Evolutionary conservation across 2,113 vertebrate genomes (phyloP).

Genomic region (Cyphomyrus discorhynchus): DNA sequence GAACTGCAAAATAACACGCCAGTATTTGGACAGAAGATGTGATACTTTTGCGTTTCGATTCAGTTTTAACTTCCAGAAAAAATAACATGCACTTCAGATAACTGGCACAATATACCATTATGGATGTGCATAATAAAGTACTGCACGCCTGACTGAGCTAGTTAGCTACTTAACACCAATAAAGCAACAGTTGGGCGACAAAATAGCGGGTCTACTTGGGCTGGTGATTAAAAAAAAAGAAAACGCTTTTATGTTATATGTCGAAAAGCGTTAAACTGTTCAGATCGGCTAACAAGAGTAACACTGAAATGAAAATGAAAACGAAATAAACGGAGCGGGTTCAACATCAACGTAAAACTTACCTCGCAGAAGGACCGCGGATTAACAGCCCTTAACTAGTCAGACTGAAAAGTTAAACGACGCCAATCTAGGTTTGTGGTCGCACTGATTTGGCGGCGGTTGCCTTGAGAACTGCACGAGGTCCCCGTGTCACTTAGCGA

Average conservation of each 20-base stretch:
- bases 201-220: neutral
- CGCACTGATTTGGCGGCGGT: constrained; percentile 29
- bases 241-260: neutral
- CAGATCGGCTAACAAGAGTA: neutral
- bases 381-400: neutral
- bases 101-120: neutral
- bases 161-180: neutral
- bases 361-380: neutral
- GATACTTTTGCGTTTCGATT: neutral
- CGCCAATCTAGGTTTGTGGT: neutral
- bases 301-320: neutral
- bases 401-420: neutral
- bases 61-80: neutral
- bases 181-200: neutral
- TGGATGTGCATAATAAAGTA: neutral
- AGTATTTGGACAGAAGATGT: neutral
- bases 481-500: constrained; percentile 43
- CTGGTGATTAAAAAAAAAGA: neutral
- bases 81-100: neutral
- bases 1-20: neutral
- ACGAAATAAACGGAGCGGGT: neutral
- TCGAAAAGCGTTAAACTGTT: neutral
- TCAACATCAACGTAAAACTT: neutral
- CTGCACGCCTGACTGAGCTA: neutral
- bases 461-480: constrained; percentile 50